These are phyloP conservation scores for Hystrix cristata DNA, from an alignment of 2,113 vertebrate genomes.

Conservation along the genomic window DNA sequence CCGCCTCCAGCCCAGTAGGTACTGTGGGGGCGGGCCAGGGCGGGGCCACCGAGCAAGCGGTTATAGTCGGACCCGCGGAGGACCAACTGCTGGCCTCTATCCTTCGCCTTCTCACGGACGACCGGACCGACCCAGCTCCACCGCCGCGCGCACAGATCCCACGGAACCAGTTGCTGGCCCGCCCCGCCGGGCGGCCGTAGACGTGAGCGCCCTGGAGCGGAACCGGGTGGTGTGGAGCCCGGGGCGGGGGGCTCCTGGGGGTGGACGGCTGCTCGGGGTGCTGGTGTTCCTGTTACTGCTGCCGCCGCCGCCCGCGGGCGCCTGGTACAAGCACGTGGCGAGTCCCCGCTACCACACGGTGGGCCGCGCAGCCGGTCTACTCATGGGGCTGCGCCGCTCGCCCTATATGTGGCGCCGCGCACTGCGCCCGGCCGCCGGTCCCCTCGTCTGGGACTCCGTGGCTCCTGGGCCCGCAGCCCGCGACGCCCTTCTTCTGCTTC, in stretches of 20 bases:
- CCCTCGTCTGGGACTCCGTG: not conserved
- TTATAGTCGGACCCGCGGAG: not conserved
- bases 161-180: not conserved
- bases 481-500: not conserved
- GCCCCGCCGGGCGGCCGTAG: not conserved
- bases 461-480: not conserved
- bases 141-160: not conserved
- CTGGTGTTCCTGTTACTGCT: conserved; percentile 76
- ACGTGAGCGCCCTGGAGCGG: conserved; percentile 59
- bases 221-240: not conserved
- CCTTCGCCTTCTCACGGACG: not conserved
- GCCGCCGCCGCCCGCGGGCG: conserved; percentile 54
- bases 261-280: not conserved
- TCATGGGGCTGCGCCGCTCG: conserved; percentile 85
- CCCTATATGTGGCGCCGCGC: conserved; percentile 83
- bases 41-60: not conserved
- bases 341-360: conserved; percentile 86
- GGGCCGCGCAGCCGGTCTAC: conserved; percentile 86
- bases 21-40: conserved; percentile 43
- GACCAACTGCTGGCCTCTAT: not conserved
- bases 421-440: not conserved
- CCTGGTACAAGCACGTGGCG: conserved; percentile 88
- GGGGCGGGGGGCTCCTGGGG: not conserved
- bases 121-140: not conserved
- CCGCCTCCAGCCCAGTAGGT: not conserved